Base-by-base conservation (phyloP, 1,140 invertebrate genomes). In the Drosophila ohnishii region DNA sequence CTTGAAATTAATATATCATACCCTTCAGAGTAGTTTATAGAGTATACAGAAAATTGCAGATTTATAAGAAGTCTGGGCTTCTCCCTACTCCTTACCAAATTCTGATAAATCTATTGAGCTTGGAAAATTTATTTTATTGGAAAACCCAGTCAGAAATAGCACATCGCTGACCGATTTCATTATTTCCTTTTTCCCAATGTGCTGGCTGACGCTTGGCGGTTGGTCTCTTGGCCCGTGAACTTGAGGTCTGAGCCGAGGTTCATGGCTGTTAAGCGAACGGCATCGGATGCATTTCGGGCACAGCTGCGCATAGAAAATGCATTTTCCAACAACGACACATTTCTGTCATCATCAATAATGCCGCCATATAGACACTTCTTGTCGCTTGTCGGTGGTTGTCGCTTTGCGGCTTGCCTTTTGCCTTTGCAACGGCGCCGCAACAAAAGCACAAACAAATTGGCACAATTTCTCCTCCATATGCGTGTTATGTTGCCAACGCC, bases 261-360 rank as follows among this genome's bases (percentile, higher is more conserved):
- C 72, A 76, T 67, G 72, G 55, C 62, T 51, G 30, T 25, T 42
- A 47, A 57, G 61, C 35, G 60, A 51, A 34, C 35, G 45, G 65
- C 35, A 51, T 37, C 37, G 34, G 44, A 55, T 69, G 65, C 47
- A 44, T 39, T 39, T 60, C 34, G 55, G 55, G 58, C 63, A 80
- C 80, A 84, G 80, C 80, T 86, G 83, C 71, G 59, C 63, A 61
- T 69, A 70, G 73, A 84, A 74, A 78, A 79, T 78, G 66, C 53
- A 59, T 76, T 77, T 78, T 78, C 65, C 70, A 51, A 63, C 64
- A 59, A 81, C 71, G 83, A 88, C 83, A 88, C 84, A 83, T 87
- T 87, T 88, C 84, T 87, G 84, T 88, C 83, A 87, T 80, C 83
- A 87, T 86, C 83, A 86, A 86, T 86, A 86, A 86, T 87, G 84